phyloP scores from a whole-genome alignment of 2,888 invertebrate genomes.

The Zeuzera pyrina region DNA sequence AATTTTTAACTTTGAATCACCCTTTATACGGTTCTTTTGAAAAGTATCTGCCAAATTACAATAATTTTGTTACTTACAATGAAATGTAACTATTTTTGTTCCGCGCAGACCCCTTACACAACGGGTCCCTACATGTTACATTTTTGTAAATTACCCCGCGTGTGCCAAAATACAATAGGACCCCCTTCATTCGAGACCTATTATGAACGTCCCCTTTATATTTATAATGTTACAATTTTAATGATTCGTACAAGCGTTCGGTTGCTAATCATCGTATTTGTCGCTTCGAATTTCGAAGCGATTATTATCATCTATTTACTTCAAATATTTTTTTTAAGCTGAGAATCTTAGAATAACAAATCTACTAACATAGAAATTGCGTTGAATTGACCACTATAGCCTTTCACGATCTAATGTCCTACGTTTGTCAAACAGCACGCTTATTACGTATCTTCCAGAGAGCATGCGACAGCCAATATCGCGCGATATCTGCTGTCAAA shows the following conservation, averaged over 20 bases:
- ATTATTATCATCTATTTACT: constrained; percentile 17
- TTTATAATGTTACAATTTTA: constrained; percentile 66
- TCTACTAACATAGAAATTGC: no score
- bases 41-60: constrained; percentile 46
- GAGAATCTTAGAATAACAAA: no score
- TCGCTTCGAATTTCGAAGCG: constrained; percentile 20
- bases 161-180: constrained; percentile 35
- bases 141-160: constrained; percentile 52
- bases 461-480: no score
- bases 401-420: no score
- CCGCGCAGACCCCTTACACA: constrained; percentile 23
- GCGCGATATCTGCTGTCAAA: no score
- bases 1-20: constrained; percentile 19
- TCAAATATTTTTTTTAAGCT: no score
- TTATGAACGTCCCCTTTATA: constrained; percentile 50
- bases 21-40: constrained; percentile 26
- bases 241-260: constrained; percentile 35
- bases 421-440: no score
- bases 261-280: constrained; percentile 15
- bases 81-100: constrained; percentile 52
- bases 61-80: constrained; percentile 55
- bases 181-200: constrained; percentile 56
- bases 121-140: constrained; percentile 33
- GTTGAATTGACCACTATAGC: no score
- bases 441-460: no score